phyloP scores from a whole-genome alignment of 2,113 vertebrate genomes.

The Eolophus roseicapilla region DNA sequence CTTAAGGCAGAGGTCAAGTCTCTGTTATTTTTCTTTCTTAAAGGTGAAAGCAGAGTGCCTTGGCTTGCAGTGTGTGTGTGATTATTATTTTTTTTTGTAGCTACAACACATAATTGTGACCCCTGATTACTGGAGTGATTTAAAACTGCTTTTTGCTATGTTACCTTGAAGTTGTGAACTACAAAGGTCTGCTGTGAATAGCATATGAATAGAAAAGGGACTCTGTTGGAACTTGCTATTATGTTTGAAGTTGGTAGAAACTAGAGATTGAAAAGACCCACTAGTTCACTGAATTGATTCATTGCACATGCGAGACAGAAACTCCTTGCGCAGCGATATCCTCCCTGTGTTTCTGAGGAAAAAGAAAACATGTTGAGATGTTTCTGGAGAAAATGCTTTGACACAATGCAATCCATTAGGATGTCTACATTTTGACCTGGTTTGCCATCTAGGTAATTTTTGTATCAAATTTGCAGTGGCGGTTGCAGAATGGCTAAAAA shows the following conservation, averaged over 20 bases:
- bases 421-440: conserved; percentile 50
- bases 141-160: conserved; percentile 42
- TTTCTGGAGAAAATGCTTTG: conserved; percentile 57
- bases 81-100: neutral
- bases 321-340: neutral
- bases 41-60: neutral
- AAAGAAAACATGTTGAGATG: conserved; percentile 22
- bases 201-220: conserved; percentile 42
- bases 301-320: conserved; percentile 16
- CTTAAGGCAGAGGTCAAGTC: conserved; percentile 11
- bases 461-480: conserved; percentile 48
- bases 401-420: conserved; percentile 28
- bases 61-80: neutral
- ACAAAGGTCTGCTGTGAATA: conserved; percentile 41
- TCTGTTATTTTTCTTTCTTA: conserved; percentile 16
- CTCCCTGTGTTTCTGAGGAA: neutral
- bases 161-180: conserved; percentile 51
- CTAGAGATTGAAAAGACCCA: conserved; percentile 32
- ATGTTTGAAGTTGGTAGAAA: conserved; percentile 51
- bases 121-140: conserved; percentile 33
- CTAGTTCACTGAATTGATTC: conserved; percentile 30
- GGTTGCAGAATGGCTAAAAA: conserved; percentile 55
- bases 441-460: conserved; percentile 55
- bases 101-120: conserved; percentile 32
- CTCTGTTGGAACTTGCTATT: conserved; percentile 53